Conservation (phyloP, 2,888 invertebrate genomes). For the Drosophila limbata region DNA sequence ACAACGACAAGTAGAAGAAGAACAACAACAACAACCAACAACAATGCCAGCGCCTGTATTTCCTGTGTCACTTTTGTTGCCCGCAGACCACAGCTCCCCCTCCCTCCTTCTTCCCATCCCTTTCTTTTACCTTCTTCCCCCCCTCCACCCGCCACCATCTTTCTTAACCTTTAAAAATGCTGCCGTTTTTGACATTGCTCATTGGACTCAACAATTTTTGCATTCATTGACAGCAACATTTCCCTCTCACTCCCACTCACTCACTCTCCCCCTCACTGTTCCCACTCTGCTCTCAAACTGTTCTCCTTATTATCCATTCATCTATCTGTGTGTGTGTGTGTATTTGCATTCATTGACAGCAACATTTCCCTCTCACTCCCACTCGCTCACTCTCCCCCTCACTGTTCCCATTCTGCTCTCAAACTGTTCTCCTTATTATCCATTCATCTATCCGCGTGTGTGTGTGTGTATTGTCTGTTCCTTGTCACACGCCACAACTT, state of each 20-base stretch:
- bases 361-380: background rate
- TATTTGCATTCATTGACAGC: constrained; percentile 21
- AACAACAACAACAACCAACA: constrained; percentile 23
- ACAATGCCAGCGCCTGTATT: constrained; percentile 45
- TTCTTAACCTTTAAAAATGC: constrained; percentile 1
- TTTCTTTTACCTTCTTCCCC: too few species aligned
- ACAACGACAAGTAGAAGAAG: too few species aligned
- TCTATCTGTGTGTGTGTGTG: background rate
- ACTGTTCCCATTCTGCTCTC: background rate
- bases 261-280: background rate
- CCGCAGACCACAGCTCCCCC: constrained; percentile 1
- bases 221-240: constrained; percentile 11
- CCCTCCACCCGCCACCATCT: background rate
- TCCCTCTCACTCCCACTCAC: background rate
- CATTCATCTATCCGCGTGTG: too few species aligned
- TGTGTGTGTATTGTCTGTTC: constrained; percentile 3
- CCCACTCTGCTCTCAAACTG: background rate
- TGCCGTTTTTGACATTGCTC: constrained; percentile 12
- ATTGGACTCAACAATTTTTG: constrained; percentile 20
- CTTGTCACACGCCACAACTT: background rate
- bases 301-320: constrained; percentile 15
- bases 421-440: constrained; percentile 18
- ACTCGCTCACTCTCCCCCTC: background rate
- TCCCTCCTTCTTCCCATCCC: too few species aligned
- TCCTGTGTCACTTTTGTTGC: constrained; percentile 39